Conservation (phyloP, 1,140 invertebrate species). For the Ceratina australensis region DNA sequence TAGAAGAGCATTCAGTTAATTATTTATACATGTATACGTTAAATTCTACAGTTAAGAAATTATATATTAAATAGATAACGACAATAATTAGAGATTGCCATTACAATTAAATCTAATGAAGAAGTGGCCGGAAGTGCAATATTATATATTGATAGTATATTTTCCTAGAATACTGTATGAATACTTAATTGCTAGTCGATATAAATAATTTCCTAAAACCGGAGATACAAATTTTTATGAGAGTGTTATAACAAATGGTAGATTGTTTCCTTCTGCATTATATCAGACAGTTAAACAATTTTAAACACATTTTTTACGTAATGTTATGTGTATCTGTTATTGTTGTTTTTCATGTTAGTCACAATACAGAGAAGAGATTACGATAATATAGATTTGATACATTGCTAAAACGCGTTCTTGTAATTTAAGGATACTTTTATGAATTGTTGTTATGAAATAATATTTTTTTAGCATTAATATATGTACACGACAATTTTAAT, state of each 20-base stretch:
- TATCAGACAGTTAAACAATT: too few relatives aligned
- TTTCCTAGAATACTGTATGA: not conserved
- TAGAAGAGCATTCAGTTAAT: not conserved
- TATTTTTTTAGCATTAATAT: too few relatives aligned
- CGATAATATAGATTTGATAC: conserved; percentile 17
- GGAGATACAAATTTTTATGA: not conserved
- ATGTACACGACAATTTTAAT: too few relatives aligned
- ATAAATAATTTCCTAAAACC: conserved; percentile 2
- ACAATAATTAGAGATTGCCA: conserved; percentile 17
- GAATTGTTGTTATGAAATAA: too few relatives aligned
- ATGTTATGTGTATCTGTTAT: conserved; percentile 15
- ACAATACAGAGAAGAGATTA: not conserved
- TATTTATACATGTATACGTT: not conserved
- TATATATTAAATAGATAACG: not conserved
- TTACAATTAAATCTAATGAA: conserved; percentile 40
- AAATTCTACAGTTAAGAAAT: not conserved
- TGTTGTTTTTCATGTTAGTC: conserved; percentile 14
- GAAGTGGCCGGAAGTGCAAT: conserved; percentile 70
- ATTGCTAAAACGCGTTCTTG: not conserved
- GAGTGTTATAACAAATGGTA: not conserved
- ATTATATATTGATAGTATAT: conserved; percentile 39
- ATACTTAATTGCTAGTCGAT: conserved; percentile 45
- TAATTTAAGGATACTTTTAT: too few relatives aligned
- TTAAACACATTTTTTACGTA: too few relatives aligned
- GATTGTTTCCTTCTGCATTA: too few relatives aligned